Evolutionary conservation across 2,113 vertebrate genomes (phyloP).

Genomic region (Tringa solitaria): DNA sequence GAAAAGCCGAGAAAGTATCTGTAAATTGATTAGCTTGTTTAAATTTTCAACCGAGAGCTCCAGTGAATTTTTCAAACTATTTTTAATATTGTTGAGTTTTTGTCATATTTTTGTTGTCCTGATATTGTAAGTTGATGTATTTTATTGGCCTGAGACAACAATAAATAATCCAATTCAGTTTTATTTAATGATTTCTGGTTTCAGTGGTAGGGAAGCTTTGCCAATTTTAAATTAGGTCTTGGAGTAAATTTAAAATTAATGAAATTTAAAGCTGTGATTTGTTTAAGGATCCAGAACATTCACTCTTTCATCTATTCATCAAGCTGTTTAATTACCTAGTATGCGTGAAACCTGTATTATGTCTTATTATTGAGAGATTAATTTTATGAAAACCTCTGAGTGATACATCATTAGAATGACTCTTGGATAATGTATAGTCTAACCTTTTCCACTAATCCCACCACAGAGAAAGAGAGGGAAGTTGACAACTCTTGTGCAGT

Average conservation of each 20-base stretch:
- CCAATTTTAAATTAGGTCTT: conserved; percentile 61
- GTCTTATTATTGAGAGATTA: conserved; percentile 70
- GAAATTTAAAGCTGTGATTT: conserved; percentile 66
- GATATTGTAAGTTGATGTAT: neutral
- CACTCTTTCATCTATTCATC: conserved; percentile 65
- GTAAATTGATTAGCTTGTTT: conserved; percentile 8
- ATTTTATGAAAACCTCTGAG: conserved; percentile 59
- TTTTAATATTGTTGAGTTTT: neutral
- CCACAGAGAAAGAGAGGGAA: neutral
- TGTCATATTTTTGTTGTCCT: neutral
- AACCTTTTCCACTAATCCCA: conserved; percentile 59
- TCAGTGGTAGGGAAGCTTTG: neutral
- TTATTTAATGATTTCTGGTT: conserved; percentile 49
- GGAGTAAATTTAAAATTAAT: conserved; percentile 68
- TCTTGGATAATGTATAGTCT: conserved; percentile 50
- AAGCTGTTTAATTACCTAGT: conserved; percentile 59
- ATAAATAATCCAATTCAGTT: conserved; percentile 41
- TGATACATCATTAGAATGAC: conserved; percentile 60
- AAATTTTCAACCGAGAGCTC: conserved; percentile 16
- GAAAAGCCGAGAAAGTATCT: neutral
- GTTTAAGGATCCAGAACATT: conserved; percentile 63
- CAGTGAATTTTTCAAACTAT: conserved; percentile 5
- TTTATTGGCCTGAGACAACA: conserved; percentile 26
- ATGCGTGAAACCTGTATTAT: conserved; percentile 63
- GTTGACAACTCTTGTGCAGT: conserved; percentile 8